Conservation (phyloP, 2,113 vertebrate species). For the Upupa epops region DNA sequence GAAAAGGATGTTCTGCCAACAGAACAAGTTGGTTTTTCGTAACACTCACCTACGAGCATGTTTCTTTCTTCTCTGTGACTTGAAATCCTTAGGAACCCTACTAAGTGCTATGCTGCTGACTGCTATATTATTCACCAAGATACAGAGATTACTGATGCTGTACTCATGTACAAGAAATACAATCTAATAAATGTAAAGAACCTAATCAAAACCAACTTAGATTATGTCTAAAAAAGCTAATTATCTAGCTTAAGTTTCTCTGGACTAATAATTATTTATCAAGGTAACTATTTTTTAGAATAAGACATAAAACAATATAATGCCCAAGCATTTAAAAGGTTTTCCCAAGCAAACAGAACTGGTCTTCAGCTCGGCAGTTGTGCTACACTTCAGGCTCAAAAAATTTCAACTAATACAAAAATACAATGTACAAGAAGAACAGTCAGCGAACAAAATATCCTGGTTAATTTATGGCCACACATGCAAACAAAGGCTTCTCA, state of each 20-base stretch:
- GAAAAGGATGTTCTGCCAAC: neutral
- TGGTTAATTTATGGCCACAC: conserved; percentile 28
- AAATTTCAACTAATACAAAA: conserved; percentile 2
- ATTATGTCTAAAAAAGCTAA: neutral
- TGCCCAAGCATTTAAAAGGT: neutral
- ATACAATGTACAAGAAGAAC: conserved; percentile 28
- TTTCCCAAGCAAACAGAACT: conserved; percentile 28
- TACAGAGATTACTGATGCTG: neutral
- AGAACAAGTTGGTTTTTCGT: neutral
- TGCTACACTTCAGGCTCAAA: neutral
- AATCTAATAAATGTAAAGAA: neutral
- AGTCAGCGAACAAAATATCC: conserved; percentile 23
- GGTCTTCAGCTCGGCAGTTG: neutral
- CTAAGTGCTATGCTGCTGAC: neutral
- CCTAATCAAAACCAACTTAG: neutral
- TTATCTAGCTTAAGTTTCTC: neutral
- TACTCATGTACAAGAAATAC: neutral
- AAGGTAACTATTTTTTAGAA: neutral
- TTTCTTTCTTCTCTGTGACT: neutral
- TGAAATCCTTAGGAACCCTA: neutral
- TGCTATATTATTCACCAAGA: neutral
- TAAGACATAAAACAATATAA: neutral
- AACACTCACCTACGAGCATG: neutral
- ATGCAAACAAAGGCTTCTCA: conserved; percentile 22
- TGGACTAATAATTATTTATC: neutral